Conservation (phyloP, 1,140 invertebrate genomes). For the Lepidurus arcticus region DNA sequence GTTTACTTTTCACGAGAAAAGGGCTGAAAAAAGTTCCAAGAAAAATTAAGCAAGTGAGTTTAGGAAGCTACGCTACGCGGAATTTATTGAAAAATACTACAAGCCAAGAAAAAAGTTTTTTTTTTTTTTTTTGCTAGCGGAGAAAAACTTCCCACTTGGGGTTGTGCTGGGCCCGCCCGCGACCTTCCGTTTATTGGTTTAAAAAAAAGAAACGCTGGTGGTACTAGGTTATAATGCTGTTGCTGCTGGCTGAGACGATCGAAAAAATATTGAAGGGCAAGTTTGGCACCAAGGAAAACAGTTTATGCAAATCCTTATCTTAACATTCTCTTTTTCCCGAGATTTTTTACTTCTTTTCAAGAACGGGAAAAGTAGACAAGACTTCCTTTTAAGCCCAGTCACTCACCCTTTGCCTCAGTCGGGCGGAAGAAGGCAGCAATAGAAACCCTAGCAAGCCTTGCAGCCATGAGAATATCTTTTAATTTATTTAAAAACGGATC, state of each 20-base stretch:
- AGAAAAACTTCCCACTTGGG: background rate
- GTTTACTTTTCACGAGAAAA: background rate
- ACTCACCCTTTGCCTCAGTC: no score
- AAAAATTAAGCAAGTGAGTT: background rate
- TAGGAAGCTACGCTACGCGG: no score
- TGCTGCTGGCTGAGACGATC: background rate
- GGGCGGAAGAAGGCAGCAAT: no score
- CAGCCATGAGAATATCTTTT: no score
- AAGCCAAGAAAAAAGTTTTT: background rate
- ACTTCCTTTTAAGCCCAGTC: no score
- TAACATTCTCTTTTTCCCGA: background rate
- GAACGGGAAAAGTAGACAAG: background rate
- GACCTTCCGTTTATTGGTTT: background rate
- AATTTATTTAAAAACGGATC: no score
- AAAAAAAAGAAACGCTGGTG: background rate
- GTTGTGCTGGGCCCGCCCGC: no score
- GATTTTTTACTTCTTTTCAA: background rate
- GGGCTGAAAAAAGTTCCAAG: background rate
- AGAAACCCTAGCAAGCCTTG: no score
- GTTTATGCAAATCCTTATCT: slow-evolving; percentile 2
- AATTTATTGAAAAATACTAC: background rate
- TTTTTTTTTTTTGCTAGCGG: no score
- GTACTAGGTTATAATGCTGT: no score
- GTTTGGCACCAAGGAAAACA: background rate
- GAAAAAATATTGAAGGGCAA: background rate